Base-by-base conservation (phyloP, 2,113 vertebrate species). In the Aspidoscelis tigris region DNA sequence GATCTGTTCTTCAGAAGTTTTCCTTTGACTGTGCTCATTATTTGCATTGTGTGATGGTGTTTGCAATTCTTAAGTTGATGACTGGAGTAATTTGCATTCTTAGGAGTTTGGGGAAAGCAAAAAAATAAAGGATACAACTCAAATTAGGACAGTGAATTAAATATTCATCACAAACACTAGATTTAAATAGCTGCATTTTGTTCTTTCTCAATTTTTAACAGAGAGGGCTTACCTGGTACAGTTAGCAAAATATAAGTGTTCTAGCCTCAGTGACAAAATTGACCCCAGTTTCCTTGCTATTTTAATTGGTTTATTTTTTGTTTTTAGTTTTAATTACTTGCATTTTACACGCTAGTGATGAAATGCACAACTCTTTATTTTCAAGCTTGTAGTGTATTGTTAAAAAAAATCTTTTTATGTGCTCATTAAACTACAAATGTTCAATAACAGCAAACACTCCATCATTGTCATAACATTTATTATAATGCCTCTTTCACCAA, bases 21-120 rank as follows among this genome's bases (percentile, higher is more conserved):
- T 88, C 82, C 70, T 87, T 89, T 91, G 89, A 87, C 80, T 90
- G 83, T 81, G 91, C 64, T 0, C 33, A 81, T 93, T 90, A 41
- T 88, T 91, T 86, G 77, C 85, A 74, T 78, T 86, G 86, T 78
- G 73, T 10, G 43, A 53, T 85, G 78, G 69, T 47, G 9, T 43
- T 80, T 84, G 53, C 50, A 20, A 21, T 85, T 50, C 58, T 26
- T 85, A 55, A 74, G 77, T 85, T 14, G 58, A 66, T 74, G 83
- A 80, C 77, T 74, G 58, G 50, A 65, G 58, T 73, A 73, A 80
- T 80, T 85, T 79, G 65, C 69, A 74, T 79, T 73, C 73, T 79
- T 85, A 85, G 76, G 69, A 66, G 55, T 58, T 58, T 16, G 58
- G 64, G 61, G 66, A 80, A 79, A 58, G 47, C 47, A 50, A 68